Conservation (phyloP, 2,888 invertebrate species). For the Eupithecia pulchellata region DNA sequence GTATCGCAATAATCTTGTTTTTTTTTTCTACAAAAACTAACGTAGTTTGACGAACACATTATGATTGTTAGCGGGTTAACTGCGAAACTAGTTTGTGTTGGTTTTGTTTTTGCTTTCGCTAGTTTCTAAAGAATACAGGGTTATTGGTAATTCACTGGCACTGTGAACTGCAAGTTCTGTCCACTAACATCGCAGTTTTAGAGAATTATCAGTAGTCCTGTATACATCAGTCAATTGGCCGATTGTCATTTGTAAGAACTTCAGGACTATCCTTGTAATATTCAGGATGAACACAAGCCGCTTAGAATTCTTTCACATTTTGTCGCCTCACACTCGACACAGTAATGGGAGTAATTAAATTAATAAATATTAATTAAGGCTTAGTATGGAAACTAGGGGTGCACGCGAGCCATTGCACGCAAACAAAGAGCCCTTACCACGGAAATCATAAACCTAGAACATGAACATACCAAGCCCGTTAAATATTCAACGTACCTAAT, state of each 20-base stretch:
- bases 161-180: too few relatives aligned
- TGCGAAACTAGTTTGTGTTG: too few relatives aligned
- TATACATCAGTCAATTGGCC: too few relatives aligned
- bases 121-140: too few relatives aligned
- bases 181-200: too few relatives aligned
- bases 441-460: background rate
- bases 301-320: constrained; percentile 36
- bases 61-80: too few relatives aligned
- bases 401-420: constrained; percentile 60
- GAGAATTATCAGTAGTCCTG: too few relatives aligned
- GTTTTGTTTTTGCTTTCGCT: too few relatives aligned
- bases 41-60: too few relatives aligned
- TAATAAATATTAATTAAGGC: constrained; percentile 74
- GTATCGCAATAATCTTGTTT: too few relatives aligned
- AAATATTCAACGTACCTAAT: background rate
- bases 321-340: constrained; percentile 45
- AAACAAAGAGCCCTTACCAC: constrained; percentile 39
- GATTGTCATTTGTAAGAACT: background rate
- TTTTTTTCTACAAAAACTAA: too few relatives aligned
- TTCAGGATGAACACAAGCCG: constrained; percentile 12
- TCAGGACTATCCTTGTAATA: constrained; percentile 1
- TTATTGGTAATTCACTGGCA: too few relatives aligned
- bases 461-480: background rate
- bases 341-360: constrained; percentile 69
- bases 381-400: constrained; percentile 50